Conservation (phyloP, 2,797 vertebrate species). For the Microchirus variegatus region DNA sequence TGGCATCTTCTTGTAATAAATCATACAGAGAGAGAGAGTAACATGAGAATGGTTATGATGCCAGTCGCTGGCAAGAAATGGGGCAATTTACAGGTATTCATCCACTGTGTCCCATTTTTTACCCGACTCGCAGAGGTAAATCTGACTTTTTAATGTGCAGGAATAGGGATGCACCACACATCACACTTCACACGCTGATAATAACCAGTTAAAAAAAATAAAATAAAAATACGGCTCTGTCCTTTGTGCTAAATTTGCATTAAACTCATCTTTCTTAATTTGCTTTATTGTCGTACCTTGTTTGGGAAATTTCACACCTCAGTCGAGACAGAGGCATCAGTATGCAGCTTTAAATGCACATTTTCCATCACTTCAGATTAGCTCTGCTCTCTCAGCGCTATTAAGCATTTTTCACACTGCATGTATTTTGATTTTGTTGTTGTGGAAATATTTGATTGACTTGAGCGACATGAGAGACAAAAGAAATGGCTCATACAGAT, state of each 20-base stretch:
- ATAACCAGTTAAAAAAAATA: conserved; percentile 23
- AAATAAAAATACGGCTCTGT: conserved; percentile 48
- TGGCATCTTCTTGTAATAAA: conserved; percentile 51
- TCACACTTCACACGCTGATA: background rate
- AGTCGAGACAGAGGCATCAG: conserved; percentile 39
- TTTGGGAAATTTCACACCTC: conserved; percentile 56
- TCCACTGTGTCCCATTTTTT: conserved; percentile 10
- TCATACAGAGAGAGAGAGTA: conserved; percentile 28
- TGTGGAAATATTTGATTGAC: too few relatives aligned
- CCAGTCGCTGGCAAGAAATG: conserved; percentile 13
- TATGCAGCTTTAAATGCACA: conserved; percentile 42
- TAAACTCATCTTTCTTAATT: conserved; percentile 72
- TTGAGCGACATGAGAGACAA: too few relatives aligned
- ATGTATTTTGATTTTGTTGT: conserved; percentile 21
- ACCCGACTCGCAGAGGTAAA: background rate
- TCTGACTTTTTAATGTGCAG: conserved; percentile 11
- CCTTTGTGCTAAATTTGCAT: conserved; percentile 66
- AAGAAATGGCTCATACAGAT: too few relatives aligned
- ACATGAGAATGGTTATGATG: conserved; percentile 24
- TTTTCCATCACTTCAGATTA: conserved; percentile 43
- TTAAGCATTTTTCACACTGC: conserved; percentile 22
- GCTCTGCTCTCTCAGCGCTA: conserved; percentile 21
- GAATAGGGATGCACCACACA: conserved; percentile 8
- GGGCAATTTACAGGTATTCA: conserved; percentile 40
- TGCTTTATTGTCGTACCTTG: conserved; percentile 53